These are phyloP conservation scores for Paraplagusia blochii DNA, from an alignment of 2,113 vertebrate genomes.

Conservation along the genomic window DNA sequence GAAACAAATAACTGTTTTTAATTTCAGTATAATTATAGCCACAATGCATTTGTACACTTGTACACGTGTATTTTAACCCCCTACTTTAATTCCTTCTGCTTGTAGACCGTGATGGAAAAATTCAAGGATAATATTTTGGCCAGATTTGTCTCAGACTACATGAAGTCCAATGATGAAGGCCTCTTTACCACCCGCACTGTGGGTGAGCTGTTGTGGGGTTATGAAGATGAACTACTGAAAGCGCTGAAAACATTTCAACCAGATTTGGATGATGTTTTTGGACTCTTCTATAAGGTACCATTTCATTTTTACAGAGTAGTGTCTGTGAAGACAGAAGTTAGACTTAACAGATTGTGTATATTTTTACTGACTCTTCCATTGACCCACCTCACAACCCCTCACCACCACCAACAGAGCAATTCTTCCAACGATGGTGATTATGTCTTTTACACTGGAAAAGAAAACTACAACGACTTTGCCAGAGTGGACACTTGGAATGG, in stretches of 20 bases:
- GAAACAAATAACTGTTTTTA: slow-evolving; percentile 48
- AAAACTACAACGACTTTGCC: slow-evolving; percentile 85
- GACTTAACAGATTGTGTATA: too few species aligned
- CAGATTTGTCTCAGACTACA: slow-evolving; percentile 57
- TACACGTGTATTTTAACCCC: not conserved
- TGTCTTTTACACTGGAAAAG: slow-evolving; percentile 84
- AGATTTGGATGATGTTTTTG: slow-evolving; percentile 77
- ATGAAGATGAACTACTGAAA: slow-evolving; percentile 82
- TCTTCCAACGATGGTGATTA: slow-evolving; percentile 88
- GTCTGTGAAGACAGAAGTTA: not conserved
- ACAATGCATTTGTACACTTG: not conserved
- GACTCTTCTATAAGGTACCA: slow-evolving; percentile 88
- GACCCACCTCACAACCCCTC: too few species aligned
- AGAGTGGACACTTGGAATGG: slow-evolving; percentile 87
- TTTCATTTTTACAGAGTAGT: not conserved
- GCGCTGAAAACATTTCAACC: slow-evolving; percentile 47
- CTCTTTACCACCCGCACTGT: slow-evolving; percentile 80
- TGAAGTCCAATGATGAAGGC: slow-evolving; percentile 61
- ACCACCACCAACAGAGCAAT: slow-evolving; percentile 81
- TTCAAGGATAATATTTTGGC: not conserved
- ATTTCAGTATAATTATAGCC: not conserved
- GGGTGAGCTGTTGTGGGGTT: slow-evolving; percentile 89
- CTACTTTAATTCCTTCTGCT: not conserved
- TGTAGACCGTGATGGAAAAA: slow-evolving; percentile 82
- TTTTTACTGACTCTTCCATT: not conserved